Evolutionary conservation across 2,113 vertebrate genomes (phyloP).

Genomic region (Hassar affinis): DNA sequence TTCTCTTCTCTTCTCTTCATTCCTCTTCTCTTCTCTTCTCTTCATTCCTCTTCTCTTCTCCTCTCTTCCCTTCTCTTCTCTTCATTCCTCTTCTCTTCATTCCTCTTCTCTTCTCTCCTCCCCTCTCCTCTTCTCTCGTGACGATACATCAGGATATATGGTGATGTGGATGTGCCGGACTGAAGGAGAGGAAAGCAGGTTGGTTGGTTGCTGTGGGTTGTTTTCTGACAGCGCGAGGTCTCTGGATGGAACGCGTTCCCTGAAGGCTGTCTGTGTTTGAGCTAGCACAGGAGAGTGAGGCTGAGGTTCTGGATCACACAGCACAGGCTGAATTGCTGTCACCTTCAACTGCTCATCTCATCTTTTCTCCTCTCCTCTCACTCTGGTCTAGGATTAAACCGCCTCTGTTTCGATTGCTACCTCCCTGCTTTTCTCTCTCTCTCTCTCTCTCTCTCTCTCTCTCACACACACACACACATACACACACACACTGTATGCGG

Average conservation of each 20-base stretch:
- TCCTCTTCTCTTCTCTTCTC: neutral
- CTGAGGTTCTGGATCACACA: constrained; percentile 25
- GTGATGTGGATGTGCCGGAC: neutral
- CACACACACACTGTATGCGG: neutral
- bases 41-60: neutral
- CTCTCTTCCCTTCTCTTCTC: neutral
- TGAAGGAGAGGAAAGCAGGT: neutral
- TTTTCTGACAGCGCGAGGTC: constrained; percentile 1
- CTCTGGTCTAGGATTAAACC: constrained; percentile 11
- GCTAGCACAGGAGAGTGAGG: neutral
- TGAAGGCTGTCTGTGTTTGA: neutral
- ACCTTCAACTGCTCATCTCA: constrained; percentile 11
- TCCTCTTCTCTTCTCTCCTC: neutral
- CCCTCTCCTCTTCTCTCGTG: neutral
- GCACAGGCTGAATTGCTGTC: constrained; percentile 28
- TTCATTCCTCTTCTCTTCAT: neutral
- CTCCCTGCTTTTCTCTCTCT: neutral
- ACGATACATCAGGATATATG: neutral
- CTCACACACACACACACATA: too few relatives aligned
- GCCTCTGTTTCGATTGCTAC: neutral
- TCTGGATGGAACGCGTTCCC: neutral
- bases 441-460: constrained; percentile 1
- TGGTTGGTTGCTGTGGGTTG: constrained; percentile 7
- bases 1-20: neutral
- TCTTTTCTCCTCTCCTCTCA: constrained; percentile 5